Evolutionary conservation across 2,888 invertebrate species (phyloP).

Genomic region (Acutogordius australiensis): DNA sequence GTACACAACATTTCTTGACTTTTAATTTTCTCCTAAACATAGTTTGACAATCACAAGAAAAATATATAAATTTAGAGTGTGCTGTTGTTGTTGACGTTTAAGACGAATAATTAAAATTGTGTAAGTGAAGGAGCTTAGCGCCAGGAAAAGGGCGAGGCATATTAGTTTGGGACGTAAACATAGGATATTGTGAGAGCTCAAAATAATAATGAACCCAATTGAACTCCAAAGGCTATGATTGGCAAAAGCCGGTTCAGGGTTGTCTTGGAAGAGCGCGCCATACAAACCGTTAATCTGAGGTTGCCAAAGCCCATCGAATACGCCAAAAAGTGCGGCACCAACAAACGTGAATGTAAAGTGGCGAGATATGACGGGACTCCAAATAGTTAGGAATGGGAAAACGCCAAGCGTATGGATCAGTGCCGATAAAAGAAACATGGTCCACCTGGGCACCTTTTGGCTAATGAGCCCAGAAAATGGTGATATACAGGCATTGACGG

Average conservation of each 20-base stretch:
- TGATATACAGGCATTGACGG: not conserved
- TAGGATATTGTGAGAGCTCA: not conserved
- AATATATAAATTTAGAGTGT: no score
- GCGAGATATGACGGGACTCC: not conserved
- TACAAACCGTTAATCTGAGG: slow-evolving; percentile 8
- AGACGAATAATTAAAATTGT: not conserved
- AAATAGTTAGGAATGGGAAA: not conserved
- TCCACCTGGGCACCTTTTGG: not conserved
- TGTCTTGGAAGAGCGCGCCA: not conserved
- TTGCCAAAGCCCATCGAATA: not conserved
- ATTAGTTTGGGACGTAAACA: not conserved
- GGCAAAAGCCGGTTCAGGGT: not conserved
- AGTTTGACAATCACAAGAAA: no score
- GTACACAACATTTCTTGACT: no score
- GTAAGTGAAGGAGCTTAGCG: not conserved
- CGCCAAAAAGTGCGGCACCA: not conserved
- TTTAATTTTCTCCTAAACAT: no score
- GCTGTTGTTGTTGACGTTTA: no score
- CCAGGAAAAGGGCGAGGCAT: not conserved
- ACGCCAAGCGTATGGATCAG: not conserved
- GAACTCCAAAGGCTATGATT: not conserved
- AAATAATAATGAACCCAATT: not conserved
- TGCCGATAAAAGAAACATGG: not conserved
- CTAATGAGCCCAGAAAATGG: not conserved
- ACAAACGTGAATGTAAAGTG: not conserved